phyloP scores from a whole-genome alignment of 2,797 vertebrate species.

The Macropus fuliginosus region DNA sequence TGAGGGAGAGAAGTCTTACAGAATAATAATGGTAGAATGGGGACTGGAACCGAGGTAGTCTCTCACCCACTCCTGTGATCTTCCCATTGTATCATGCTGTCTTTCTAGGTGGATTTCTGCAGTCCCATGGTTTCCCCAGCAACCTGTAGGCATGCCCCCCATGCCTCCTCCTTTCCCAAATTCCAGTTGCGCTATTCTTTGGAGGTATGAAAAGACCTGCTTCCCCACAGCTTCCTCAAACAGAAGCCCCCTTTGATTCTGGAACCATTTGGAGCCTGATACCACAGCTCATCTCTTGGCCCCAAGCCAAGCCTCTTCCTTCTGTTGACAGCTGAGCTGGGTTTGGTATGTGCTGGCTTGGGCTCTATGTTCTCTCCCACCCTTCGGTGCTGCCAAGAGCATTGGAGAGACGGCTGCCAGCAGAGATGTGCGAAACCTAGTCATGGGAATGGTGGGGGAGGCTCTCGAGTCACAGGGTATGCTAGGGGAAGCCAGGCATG shows the following conservation, averaged over 20 bases:
- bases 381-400: background rate
- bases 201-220: background rate
- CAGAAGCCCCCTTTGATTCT: background rate
- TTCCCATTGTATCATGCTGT: background rate
- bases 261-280: background rate
- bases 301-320: background rate
- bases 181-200: background rate
- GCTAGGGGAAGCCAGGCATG: background rate
- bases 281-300: slow-evolving; percentile 1
- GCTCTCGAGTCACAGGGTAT: background rate
- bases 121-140: background rate
- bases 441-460: background rate
- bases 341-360: slow-evolving; percentile 3
- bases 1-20: background rate
- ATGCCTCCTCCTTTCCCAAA: background rate
- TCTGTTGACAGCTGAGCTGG: slow-evolving; percentile 1
- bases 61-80: background rate
- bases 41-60: background rate
- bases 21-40: background rate
- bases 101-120: background rate
- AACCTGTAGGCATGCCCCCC: background rate
- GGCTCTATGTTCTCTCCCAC: background rate
- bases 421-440: background rate
- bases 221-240: background rate
- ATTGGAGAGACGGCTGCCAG: background rate